Conservation (phyloP, 2,888 invertebrate genomes). For the Euspilapteryx auroguttella region DNA sequence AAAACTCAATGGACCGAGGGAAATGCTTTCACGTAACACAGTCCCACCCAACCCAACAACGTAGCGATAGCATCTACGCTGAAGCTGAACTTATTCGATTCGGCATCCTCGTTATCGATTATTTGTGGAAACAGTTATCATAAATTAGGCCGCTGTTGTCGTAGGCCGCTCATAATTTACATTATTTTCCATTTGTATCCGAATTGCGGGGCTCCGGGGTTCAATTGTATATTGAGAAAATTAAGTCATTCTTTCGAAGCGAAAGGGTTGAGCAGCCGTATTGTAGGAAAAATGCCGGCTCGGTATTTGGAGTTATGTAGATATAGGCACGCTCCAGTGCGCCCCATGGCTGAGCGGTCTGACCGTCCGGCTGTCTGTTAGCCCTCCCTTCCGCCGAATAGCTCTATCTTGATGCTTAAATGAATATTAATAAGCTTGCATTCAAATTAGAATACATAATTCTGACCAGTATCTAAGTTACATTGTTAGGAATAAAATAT, state of each 20-base stretch:
- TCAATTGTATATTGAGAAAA: conserved; percentile 4
- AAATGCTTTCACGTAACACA: conserved; percentile 29
- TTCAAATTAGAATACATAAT: conserved; percentile 18
- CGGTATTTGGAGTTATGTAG: conserved; percentile 36
- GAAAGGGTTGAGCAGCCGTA: conserved; percentile 50
- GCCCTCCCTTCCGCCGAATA: conserved; percentile 10
- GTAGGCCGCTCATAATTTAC: no score
- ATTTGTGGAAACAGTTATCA: no score
- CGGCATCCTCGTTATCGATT: neutral
- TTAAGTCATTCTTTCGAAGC: conserved; percentile 35
- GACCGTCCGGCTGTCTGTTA: conserved; percentile 11
- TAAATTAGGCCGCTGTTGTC: no score
- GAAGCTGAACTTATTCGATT: neutral
- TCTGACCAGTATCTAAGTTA: conserved; percentile 35
- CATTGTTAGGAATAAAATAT: no score
- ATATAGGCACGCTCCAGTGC: conserved; percentile 41
- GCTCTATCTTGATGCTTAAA: conserved; percentile 51
- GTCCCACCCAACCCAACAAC: no score
- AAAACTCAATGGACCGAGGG: conserved; percentile 44
- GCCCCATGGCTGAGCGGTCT: conserved; percentile 24
- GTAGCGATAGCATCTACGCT: no score
- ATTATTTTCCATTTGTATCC: no score
- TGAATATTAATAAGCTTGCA: conserved; percentile 44
- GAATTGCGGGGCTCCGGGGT: no score
- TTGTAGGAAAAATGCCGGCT: conserved; percentile 41